phyloP scores from a whole-genome alignment of 2,113 vertebrate genomes.

The Chaetodon trifascialis region DNA sequence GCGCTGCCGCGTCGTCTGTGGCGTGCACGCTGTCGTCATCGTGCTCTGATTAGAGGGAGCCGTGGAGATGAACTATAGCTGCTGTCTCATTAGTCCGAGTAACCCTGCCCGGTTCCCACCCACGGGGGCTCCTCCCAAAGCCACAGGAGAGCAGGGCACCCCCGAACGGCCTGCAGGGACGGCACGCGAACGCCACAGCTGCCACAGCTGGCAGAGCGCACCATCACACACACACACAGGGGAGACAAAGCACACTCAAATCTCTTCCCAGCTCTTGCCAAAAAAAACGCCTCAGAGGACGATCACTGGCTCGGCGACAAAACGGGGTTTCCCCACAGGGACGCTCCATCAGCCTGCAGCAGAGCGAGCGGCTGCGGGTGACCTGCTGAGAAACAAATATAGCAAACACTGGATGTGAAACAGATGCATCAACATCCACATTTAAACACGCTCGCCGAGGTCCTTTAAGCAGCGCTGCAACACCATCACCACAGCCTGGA shows the following conservation, averaged over 20 bases:
- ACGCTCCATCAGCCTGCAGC: slow-evolving; percentile 43
- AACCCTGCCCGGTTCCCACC: slow-evolving; percentile 51
- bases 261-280: slow-evolving; percentile 39
- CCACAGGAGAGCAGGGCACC: slow-evolving; percentile 52
- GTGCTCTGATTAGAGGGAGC: slow-evolving; percentile 70
- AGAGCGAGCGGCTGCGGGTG: slow-evolving; percentile 46
- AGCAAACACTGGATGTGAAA: slow-evolving; percentile 58
- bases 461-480: neutral
- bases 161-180: slow-evolving; percentile 38
- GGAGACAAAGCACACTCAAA: slow-evolving; percentile 28
- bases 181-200: slow-evolving; percentile 39
- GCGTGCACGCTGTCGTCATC: slow-evolving; percentile 49
- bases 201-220: slow-evolving; percentile 18
- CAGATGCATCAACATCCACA: slow-evolving; percentile 33
- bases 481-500: slow-evolving; percentile 29
- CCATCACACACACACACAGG: slow-evolving; percentile 27
- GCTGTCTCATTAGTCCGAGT: slow-evolving; percentile 66
- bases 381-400: slow-evolving; percentile 50
- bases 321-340: slow-evolving; percentile 63
- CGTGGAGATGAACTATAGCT: slow-evolving; percentile 50
- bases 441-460: slow-evolving; percentile 25
- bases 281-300: slow-evolving; percentile 50
- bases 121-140: slow-evolving; percentile 69
- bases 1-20: slow-evolving; percentile 31
- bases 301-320: slow-evolving; percentile 45